phyloP scores from a whole-genome alignment of 2,113 vertebrate genomes.

The Pomatorhinus ruficollis region DNA sequence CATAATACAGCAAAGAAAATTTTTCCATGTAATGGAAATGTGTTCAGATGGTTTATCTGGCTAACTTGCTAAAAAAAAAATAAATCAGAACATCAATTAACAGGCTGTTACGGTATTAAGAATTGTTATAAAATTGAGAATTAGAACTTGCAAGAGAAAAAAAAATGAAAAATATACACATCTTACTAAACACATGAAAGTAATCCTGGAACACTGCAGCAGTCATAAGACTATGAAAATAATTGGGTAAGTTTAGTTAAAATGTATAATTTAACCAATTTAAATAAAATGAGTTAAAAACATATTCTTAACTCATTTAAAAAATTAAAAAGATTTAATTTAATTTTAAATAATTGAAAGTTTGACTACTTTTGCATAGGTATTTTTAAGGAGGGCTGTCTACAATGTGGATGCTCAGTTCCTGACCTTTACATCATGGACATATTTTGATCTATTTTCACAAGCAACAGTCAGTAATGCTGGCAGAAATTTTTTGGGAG shows the following conservation, averaged over 20 bases:
- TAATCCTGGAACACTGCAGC: background rate
- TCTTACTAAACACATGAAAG: background rate
- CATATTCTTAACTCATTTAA: background rate
- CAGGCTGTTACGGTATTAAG: background rate
- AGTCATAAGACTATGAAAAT: background rate
- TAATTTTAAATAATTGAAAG: background rate
- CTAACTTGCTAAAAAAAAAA: background rate
- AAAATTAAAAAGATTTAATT: background rate
- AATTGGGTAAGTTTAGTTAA: background rate
- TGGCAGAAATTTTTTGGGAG: background rate
- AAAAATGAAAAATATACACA: background rate
- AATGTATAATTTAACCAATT: background rate
- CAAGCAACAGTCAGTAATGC: background rate
- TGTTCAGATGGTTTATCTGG: background rate
- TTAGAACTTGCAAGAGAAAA: background rate
- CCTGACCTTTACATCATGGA: background rate
- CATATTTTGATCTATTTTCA: background rate
- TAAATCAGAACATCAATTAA: background rate
- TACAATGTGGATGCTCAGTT: background rate
- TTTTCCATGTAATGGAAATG: background rate
- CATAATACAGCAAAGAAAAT: background rate
- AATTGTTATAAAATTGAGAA: background rate
- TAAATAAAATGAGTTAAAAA: background rate
- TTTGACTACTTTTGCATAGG: background rate
- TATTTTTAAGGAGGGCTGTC: background rate